phyloP scores from a whole-genome alignment of 2,888 invertebrate genomes.

The Syrista parreyssii region DNA sequence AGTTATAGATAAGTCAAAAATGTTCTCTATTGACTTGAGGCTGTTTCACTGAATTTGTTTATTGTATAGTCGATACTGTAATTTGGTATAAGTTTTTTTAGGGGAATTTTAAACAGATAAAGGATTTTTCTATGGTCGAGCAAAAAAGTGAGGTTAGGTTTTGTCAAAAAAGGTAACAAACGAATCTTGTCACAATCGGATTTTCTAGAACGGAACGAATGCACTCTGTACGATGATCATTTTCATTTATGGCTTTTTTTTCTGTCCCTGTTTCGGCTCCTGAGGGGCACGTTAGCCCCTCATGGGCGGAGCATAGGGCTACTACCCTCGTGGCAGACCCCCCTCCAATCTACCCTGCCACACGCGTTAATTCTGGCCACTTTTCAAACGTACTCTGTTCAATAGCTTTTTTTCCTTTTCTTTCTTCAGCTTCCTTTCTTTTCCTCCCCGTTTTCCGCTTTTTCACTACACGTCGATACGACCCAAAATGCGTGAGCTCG shows the following conservation, averaged over 20 bases:
- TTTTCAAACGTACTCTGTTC: conserved; percentile 52
- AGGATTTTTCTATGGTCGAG: background rate
- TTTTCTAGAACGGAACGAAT: conserved; percentile 37
- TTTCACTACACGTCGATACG: conserved; percentile 8
- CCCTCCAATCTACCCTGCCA: conserved; percentile 22
- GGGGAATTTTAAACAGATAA: background rate
- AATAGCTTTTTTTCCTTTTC: conserved; percentile 22
- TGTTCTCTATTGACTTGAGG: background rate
- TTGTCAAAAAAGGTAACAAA: background rate
- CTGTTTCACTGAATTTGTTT: background rate
- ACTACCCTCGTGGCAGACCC: conserved; percentile 22
- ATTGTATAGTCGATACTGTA: background rate
- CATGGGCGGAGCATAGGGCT: conserved; percentile 31
- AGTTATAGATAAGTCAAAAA: background rate
- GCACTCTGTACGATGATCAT: conserved; percentile 37
- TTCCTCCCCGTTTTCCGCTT: background rate
- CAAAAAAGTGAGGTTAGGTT: background rate
- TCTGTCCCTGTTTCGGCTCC: conserved; percentile 28
- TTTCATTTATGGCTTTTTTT: conserved; percentile 45
- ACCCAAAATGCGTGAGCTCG: conserved; percentile 40
- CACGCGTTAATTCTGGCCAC: conserved; percentile 62
- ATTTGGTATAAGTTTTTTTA: too few species aligned
- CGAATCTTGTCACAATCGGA: conserved; percentile 42
- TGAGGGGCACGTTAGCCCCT: conserved; percentile 31
- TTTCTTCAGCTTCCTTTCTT: conserved; percentile 28